Evolutionary conservation across 2,888 invertebrate genomes (phyloP), one percentile per base, ranked within the genome.

Genomic region (Callinectes sapidus): DNA sequence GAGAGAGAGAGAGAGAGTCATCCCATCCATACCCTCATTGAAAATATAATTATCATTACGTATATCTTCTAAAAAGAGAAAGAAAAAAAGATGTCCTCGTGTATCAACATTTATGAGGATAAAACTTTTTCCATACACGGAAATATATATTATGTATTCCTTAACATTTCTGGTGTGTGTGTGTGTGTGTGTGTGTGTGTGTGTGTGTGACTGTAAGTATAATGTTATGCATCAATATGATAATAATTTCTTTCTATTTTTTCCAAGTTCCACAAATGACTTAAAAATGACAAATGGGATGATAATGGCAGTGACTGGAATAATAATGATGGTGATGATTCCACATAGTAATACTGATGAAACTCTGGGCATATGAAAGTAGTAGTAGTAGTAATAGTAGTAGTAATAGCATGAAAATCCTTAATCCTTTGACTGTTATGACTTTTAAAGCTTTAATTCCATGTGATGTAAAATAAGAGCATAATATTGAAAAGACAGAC

Each of bases 1-100:
- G 32, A 88, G 48, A 54, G n/a, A 55, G 32, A 81, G 81, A 81
- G 81, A 81, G 81, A 35, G 32, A 81, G 81, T 13, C 81, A 81
- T 81, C 81, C 81, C 32, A 35, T 81, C 35, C 81, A 14, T 35
- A 23, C 81, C n/a, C 81, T n/a, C 35, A 81, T 10, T 5, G 16
- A 6, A 77, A 13, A 77, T n/a, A 28, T 28, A 77, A 13, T 10
- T 28, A 10, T 13, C 32, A 77, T 77, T 77, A 77, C 61, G 61
- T 61, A 77, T 28, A 77, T 77, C n/a, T n/a, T 28, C 28, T 28
- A n/a, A n/a, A 77, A n/a, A 13, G 32, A 28, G 28, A 77, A 14
- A 28, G 71, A 77, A n/a, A 23, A 61, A 23, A 23, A 23, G 18
- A 61, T 23, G 18, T 23, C 23, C 23, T 23, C 23, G 61, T 23